Conservation (phyloP, 2,797 vertebrate species). For the Chelmon rostratus region DNA sequence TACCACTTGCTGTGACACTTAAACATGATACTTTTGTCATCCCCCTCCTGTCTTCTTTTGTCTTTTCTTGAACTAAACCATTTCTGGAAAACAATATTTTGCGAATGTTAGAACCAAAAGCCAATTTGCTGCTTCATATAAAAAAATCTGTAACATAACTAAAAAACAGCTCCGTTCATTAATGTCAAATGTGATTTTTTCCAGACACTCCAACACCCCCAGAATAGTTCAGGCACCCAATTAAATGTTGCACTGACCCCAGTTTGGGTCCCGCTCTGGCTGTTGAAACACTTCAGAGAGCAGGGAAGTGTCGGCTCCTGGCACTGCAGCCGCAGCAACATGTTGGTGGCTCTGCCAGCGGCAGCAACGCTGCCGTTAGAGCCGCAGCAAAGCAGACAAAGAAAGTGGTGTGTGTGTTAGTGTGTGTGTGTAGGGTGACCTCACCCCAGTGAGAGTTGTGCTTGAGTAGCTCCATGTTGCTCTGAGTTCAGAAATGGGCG, state of each 20-base stretch:
- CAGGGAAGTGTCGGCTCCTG: slow-evolving; percentile 51
- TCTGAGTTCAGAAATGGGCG: neutral
- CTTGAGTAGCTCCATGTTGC: slow-evolving; percentile 10
- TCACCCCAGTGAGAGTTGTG: slow-evolving; percentile 34
- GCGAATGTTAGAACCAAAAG: neutral
- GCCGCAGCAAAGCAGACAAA: slow-evolving; percentile 54
- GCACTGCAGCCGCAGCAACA: slow-evolving; percentile 36
- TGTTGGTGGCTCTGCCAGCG: slow-evolving; percentile 38
- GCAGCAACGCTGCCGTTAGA: slow-evolving; percentile 24
- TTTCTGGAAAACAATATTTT: neutral
- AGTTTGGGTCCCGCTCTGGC: slow-evolving; percentile 37
- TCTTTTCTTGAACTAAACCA: neutral
- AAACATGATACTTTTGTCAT: slow-evolving; percentile 56
- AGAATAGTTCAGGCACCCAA: slow-evolving; percentile 45
- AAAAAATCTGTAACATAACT: neutral
- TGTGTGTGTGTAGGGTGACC: slow-evolving; percentile 46
- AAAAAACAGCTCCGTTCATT: slow-evolving; percentile 2
- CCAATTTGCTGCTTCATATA: neutral
- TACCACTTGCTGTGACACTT: slow-evolving; percentile 67
- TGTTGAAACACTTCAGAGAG: slow-evolving; percentile 47
- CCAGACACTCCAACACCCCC: neutral
- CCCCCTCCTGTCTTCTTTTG: slow-evolving; percentile 9
- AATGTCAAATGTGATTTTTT: slow-evolving; percentile 19
- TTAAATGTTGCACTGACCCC: slow-evolving; percentile 48
- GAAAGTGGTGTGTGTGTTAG: slow-evolving; percentile 43